Percentiles rank a stretch among this genome's conserved stretches.
Evolutionary conservation across 2,113 vertebrate species (phyloP).

Genomic region (Antidorcas marsupialis): DNA sequence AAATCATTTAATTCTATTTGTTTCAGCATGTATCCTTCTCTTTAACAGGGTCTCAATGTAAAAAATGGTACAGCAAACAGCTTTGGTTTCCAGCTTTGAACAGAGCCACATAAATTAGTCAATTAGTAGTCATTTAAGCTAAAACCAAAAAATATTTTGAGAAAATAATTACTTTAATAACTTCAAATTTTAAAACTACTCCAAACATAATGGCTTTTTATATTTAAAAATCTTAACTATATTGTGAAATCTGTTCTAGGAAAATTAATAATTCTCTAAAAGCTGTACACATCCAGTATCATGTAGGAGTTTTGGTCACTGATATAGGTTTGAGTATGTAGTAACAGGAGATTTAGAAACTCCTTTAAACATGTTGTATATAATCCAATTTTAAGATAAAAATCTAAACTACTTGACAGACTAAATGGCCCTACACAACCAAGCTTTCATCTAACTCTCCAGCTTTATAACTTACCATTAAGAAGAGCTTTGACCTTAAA

Average conservation of each 20-base stretch:
- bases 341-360: neutral
- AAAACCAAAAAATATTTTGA: neutral
- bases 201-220: neutral
- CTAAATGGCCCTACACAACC: neutral
- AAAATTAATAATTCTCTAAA: neutral
- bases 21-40: neutral
- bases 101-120: neutral
- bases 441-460: neutral
- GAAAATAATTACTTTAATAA: slow-evolving; percentile 7
- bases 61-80: neutral
- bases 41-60: neutral
- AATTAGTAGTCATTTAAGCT: neutral
- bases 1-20: neutral
- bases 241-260: neutral
- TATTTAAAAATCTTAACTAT: neutral
- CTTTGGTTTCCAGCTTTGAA: neutral
- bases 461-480: neutral
- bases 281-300: neutral
- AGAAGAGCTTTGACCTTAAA: neutral
- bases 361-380: neutral
- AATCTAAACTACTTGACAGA: neutral
- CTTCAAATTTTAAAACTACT: neutral
- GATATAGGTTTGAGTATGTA: neutral
- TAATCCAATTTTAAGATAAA: neutral
- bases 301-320: neutral